Evolutionary conservation across 2,113 vertebrate genomes (phyloP).

Genomic region (Dipodomys ordii): DNA sequence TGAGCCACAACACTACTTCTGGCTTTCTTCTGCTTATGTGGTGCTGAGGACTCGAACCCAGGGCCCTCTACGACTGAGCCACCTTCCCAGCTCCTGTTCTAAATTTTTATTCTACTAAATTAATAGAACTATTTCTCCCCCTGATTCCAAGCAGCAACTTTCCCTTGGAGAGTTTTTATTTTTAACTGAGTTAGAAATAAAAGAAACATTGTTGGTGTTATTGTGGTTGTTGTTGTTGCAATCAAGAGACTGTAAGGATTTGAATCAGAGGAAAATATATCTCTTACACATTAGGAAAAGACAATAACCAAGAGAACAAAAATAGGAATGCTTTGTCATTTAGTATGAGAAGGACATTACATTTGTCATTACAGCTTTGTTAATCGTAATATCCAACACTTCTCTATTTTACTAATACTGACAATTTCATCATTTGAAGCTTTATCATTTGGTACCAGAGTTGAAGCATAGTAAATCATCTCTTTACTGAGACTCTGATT

Average conservation of each 20-base stretch:
- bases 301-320: background rate
- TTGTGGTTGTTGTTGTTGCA: background rate
- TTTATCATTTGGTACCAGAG: background rate
- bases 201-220: background rate
- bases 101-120: background rate
- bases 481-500: background rate
- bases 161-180: background rate
- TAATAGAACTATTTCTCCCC: background rate
- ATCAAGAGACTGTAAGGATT: background rate
- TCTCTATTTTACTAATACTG: background rate
- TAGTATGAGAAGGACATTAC: background rate
- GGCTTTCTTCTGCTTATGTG: too few species aligned
- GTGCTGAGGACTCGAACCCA: too few species aligned
- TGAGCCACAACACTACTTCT: too few species aligned
- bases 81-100: too few species aligned
- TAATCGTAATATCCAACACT: background rate
- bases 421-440: background rate
- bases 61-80: too few species aligned
- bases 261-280: too few species aligned
- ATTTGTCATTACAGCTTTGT: background rate
- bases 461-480: background rate
- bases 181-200: background rate
- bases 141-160: background rate
- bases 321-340: background rate
- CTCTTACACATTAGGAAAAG: background rate